Evolutionary conservation across 1,140 invertebrate species (phyloP).

Genomic region (Mylabris phalerata): DNA sequence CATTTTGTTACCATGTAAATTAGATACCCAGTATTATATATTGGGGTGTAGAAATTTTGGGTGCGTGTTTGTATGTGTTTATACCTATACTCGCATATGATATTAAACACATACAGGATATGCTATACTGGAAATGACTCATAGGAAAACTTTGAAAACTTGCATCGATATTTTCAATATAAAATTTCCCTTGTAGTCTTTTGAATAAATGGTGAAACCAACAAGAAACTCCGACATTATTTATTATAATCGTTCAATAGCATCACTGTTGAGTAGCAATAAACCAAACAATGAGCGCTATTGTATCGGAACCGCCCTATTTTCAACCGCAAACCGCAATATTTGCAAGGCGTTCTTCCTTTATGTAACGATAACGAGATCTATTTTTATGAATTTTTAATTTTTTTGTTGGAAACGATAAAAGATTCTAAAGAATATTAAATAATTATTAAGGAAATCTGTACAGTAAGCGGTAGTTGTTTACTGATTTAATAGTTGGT

Average conservation of each 20-base stretch:
- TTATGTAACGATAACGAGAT: too few relatives aligned
- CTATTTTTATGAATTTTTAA: too few relatives aligned
- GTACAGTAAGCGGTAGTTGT: too few relatives aligned
- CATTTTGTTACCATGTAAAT: constrained; percentile 13
- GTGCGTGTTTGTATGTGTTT: not conserved
- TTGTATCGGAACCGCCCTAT: constrained; percentile 17
- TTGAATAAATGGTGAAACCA: too few relatives aligned
- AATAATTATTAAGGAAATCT: too few relatives aligned
- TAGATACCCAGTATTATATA: constrained; percentile 6
- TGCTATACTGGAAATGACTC: constrained; percentile 9
- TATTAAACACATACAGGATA: too few relatives aligned
- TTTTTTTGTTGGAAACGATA: too few relatives aligned
- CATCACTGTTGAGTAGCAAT: constrained; percentile 11
- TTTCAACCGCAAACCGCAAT: constrained; percentile 2
- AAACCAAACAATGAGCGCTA: constrained; percentile 12
- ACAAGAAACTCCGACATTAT: too few relatives aligned
- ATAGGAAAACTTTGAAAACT: constrained; percentile 16
- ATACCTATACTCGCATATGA: constrained; percentile 2
- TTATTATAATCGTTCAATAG: constrained; percentile 1
- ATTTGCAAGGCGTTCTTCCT: constrained; percentile 11
- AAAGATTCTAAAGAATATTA: too few relatives aligned
- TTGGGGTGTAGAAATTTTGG: constrained; percentile 21
- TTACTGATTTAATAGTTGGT: too few relatives aligned
- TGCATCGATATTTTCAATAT: constrained; percentile 5
- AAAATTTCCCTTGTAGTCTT: not conserved